A percentile compares a stretch with the other conserved stretches of the same genome.
Conservation (phyloP, 2,888 invertebrate genomes). For the Synergus itoensis region DNA sequence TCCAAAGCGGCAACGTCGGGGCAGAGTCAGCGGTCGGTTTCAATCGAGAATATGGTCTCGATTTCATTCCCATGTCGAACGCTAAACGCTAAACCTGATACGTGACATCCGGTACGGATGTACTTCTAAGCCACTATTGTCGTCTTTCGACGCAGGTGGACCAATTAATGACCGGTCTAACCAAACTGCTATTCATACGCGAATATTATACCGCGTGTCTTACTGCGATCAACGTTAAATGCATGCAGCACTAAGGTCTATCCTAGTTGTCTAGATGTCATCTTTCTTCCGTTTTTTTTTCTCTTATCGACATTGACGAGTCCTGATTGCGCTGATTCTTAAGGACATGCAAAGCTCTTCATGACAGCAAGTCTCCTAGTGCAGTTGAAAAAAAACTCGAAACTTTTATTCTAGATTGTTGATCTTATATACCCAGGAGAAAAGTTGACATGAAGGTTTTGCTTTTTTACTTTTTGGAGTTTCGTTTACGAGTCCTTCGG, state of each 20-base stretch:
- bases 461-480: neutral
- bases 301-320: neutral
- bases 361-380: neutral
- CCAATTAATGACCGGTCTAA: neutral
- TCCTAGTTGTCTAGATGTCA: constrained; percentile 58
- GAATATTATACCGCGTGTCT: constrained; percentile 45
- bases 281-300: neutral
- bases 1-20: constrained; percentile 15
- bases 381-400: neutral
- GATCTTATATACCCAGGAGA: neutral
- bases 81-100: constrained; percentile 45
- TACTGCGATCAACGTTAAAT: constrained; percentile 60
- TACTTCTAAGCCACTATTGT: constrained; percentile 27
- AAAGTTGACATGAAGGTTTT: constrained; percentile 8
- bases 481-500: constrained; percentile 52
- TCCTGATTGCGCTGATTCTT: neutral
- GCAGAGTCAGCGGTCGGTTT: constrained; percentile 21
- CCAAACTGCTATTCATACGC: constrained; percentile 38
- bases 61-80: constrained; percentile 65
- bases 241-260: constrained; percentile 70
- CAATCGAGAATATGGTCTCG: constrained; percentile 54
- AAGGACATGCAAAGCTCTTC: neutral
- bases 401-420: neutral
- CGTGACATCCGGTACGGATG: neutral
- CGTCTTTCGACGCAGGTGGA: neutral